phyloP scores from a whole-genome alignment of 2,113 vertebrate species.

The Oreocharis arfaki region DNA sequence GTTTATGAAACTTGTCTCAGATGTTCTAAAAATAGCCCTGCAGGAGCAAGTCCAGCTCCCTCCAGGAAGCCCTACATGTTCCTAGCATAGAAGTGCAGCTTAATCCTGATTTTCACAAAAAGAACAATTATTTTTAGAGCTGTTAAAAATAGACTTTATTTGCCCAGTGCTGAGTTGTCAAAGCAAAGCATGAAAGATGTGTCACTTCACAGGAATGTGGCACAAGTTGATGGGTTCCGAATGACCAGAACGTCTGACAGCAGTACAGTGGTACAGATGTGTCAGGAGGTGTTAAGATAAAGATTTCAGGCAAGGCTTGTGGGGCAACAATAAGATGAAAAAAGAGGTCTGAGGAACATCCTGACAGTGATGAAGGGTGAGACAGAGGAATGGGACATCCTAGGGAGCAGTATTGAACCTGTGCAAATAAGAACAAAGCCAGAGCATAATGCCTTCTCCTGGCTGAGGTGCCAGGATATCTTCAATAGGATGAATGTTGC shows the following conservation, averaged over 20 bases:
- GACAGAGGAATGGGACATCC: not conserved
- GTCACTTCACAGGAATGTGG: not conserved
- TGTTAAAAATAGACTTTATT: slow-evolving; percentile 62
- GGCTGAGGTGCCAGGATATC: not conserved
- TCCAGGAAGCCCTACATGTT: slow-evolving; percentile 58
- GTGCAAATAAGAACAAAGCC: not conserved
- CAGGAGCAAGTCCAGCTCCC: slow-evolving; percentile 2
- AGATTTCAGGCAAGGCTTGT: not conserved
- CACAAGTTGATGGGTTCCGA: not conserved
- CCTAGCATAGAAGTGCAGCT: slow-evolving; percentile 42
- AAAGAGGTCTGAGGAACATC: not conserved
- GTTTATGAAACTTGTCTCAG: slow-evolving; percentile 49
- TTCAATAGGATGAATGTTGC: not conserved
- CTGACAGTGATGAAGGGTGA: not conserved
- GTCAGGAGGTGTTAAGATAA: not conserved
- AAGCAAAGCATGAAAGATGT: slow-evolving; percentile 24
- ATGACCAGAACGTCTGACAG: not conserved
- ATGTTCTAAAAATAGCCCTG: slow-evolving; percentile 59
- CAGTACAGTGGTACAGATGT: not conserved
- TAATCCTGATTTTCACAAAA: slow-evolving; percentile 62
- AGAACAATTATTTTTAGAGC: slow-evolving; percentile 69
- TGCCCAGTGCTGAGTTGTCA: slow-evolving; percentile 35
- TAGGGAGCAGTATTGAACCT: not conserved
- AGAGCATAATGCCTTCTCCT: not conserved
- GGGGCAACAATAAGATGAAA: not conserved